These are phyloP conservation scores for Epirrhoe tristata DNA, from an alignment of 2,888 invertebrate genomes.

Conservation along the genomic window DNA sequence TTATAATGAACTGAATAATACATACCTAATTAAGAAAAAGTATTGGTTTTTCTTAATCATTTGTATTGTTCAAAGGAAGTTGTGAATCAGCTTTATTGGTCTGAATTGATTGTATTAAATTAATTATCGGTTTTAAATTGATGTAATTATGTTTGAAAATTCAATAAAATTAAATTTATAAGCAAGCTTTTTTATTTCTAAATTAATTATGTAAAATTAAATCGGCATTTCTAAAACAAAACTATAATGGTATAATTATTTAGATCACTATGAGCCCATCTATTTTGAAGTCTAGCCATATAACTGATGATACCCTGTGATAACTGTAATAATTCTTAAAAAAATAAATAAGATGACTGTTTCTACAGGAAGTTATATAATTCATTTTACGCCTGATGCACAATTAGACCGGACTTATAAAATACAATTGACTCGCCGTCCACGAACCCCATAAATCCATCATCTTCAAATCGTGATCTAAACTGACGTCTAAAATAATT, in stretches of 20 bases:
- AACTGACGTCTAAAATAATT: conserved; percentile 26
- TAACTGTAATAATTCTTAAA: no score
- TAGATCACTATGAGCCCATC: no score
- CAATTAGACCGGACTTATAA: no score
- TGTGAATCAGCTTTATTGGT: conserved; percentile 31
- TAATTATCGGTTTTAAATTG: conserved; percentile 26
- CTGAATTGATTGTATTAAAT: conserved; percentile 25
- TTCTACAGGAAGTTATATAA: no score
- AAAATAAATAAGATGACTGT: no score
- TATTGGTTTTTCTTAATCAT: conserved; percentile 40
- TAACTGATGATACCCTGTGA: no score
- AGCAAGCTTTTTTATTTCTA: neutral
- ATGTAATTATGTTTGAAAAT: conserved; percentile 17
- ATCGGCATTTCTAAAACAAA: neutral
- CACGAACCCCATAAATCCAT: no score
- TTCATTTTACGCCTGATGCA: no score
- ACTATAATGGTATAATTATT: no score
- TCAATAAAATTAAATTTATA: conserved; percentile 3
- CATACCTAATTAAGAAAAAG: conserved; percentile 41
- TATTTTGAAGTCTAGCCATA: no score
- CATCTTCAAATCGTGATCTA: conserved; percentile 33
- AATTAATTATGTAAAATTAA: neutral
- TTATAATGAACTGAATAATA: conserved; percentile 45
- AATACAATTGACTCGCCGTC: no score
- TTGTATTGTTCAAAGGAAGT: conserved; percentile 40